These are phyloP conservation scores for Indicator maculatus DNA, from an alignment of 2,113 vertebrate genomes.

Conservation along the genomic window DNA sequence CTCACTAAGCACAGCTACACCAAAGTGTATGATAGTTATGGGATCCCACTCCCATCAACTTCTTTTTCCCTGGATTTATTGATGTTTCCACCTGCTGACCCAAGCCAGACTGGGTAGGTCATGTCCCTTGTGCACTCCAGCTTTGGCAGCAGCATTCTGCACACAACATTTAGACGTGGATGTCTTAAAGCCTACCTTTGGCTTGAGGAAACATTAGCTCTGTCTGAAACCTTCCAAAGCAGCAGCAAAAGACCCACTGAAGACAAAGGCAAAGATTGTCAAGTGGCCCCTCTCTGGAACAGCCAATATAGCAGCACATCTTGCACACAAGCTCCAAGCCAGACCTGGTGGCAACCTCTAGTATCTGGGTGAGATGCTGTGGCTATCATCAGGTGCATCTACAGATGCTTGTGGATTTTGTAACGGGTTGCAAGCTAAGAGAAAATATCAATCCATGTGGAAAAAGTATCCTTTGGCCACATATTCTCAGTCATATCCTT, in stretches of 20 bases:
- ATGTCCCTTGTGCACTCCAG: accelerated
- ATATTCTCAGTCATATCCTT: not conserved
- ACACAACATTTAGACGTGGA: not conserved
- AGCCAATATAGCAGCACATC: not conserved
- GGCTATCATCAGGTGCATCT: not conserved
- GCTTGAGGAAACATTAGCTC: not conserved
- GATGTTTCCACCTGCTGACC: not conserved
- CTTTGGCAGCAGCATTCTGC: not conserved
- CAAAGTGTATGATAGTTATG: accelerated
- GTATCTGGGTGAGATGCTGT: not conserved
- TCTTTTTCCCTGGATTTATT: not conserved
- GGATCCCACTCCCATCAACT: not conserved
- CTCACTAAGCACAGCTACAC: not conserved
- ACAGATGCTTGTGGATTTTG: not conserved
- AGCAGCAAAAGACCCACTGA: not conserved
- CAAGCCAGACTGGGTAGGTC: accelerated
- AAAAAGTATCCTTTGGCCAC: not conserved
- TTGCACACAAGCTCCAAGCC: not conserved
- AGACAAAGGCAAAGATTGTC: not conserved
- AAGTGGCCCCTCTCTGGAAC: accelerated
- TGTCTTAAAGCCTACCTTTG: not conserved
- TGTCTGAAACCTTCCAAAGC: not conserved
- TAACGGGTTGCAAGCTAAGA: not conserved
- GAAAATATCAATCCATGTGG: accelerated
- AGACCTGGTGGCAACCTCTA: not conserved